Base-by-base conservation (phyloP, 2,888 invertebrate species). In the Stegana nigrithorax region DNA sequence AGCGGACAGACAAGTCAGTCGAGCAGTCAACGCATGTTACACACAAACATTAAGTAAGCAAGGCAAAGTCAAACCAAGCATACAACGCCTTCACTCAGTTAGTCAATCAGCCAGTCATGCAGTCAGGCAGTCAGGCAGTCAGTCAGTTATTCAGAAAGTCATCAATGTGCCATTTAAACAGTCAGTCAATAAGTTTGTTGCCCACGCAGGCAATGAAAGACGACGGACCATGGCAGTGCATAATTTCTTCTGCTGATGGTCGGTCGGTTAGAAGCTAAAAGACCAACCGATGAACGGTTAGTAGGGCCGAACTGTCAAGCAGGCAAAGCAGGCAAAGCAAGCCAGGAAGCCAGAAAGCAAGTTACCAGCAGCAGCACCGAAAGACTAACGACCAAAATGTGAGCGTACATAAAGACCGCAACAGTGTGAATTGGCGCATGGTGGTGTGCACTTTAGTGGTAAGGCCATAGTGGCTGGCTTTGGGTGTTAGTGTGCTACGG, bases 121-220 rank as follows among this genome's bases (percentile, higher is more conserved):
- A n/a, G n/a, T 8, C 23, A 47, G 12, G 12, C 12, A 7, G 10
- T 19, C 8, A 8, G 19, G 26, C 39, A 55, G 5, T 55, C 36
- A 12, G 7, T 36, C n/a, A n/a, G n/a, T n/a, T n/a, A n/a, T n/a
- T n/a, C n/a, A n/a, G n/a, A n/a, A n/a, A n/a, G n/a, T n/a, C n/a
- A n/a, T n/a, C n/a, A n/a, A n/a, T n/a, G n/a, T n/a, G n/a, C n/a
- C n/a, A n/a, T n/a, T n/a, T n/a, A n/a, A n/a, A n/a, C n/a, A n/a
- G n/a, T n/a, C 21, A 55, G 53, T 55, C 53, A 55, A 55, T 36
- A 55, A 32, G 32, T 55, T 36, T 36, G 36, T 55, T 55, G 53
- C 53, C 21, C 21, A 55, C 36, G 5, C n/a, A 39, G n/a, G 17
- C 39, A 39, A 39, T 14, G 14, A 3, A 10, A 10, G 10, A 17